A percentile compares a stretch with the other conserved stretches of the same genome.
Conservation (phyloP, 2,113 vertebrate genomes). For the Coregonus clupeaformis region DNA sequence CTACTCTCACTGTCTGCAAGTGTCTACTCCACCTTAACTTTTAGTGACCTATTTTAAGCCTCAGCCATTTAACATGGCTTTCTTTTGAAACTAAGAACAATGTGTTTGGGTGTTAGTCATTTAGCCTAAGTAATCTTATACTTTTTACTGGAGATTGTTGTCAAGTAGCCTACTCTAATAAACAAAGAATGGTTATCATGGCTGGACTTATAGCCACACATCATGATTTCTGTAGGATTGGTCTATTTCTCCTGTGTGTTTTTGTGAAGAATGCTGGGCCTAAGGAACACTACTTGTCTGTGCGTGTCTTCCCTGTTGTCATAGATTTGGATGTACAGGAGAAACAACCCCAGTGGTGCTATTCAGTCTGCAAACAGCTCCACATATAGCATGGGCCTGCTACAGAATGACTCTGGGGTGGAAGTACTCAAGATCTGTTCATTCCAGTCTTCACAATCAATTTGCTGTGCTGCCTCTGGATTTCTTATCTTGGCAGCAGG, state of each 20-base stretch:
- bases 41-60: not conserved
- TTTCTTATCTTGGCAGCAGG: too few species aligned
- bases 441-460: too few species aligned
- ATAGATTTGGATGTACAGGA: not conserved
- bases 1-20: too few species aligned
- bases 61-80: not conserved
- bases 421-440: too few species aligned
- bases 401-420: not conserved
- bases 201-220: too few species aligned
- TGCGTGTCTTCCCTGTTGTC: constrained; percentile 16
- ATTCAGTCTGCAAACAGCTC: not conserved
- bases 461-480: too few species aligned
- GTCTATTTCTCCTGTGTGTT: not conserved
- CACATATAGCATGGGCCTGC: not conserved
- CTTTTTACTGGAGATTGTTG: too few species aligned
- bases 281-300: constrained; percentile 23
- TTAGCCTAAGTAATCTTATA: not conserved
- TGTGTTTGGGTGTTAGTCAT: not conserved
- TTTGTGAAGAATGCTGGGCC: constrained; percentile 28
- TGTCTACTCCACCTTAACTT: constrained; percentile 6
- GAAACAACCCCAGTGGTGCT: not conserved
- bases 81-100: not conserved
- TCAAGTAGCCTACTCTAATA: too few species aligned
- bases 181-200: too few species aligned
- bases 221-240: too few species aligned